Evolutionary conservation across 1,140 invertebrate species (phyloP).

Genomic region (Anthonomus grandis): DNA sequence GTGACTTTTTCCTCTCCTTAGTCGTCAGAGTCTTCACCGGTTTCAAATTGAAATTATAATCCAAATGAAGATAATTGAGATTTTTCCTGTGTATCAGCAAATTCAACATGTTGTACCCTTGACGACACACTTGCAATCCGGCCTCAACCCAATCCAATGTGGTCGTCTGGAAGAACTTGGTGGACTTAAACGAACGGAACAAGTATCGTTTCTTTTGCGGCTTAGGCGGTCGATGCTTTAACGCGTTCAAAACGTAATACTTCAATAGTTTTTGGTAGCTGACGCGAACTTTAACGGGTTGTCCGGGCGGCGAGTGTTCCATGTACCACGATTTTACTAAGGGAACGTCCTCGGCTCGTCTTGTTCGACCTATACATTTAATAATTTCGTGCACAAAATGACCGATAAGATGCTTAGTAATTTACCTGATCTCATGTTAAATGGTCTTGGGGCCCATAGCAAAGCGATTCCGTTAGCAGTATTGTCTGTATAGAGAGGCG

Average conservation of each 20-base stretch:
- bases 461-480: slow-evolving; percentile 98
- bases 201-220: slow-evolving; percentile 97
- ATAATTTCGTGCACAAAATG: neutral
- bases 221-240: slow-evolving; percentile 96
- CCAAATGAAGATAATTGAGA: slow-evolving; percentile 98
- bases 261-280: slow-evolving; percentile 99
- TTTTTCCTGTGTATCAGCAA: slow-evolving; percentile 99
- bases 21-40: slow-evolving; percentile 99
- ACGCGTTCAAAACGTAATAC: slow-evolving; percentile 95
- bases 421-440: slow-evolving; percentile 85
- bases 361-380: slow-evolving; percentile 58
- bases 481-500: slow-evolving; percentile 95
- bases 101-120: slow-evolving; percentile 99
- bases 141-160: slow-evolving; percentile 99
- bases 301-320: slow-evolving; percentile 97
- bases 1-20: slow-evolving; percentile 98
- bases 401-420: slow-evolving; percentile 9
- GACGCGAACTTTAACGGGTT: slow-evolving; percentile 98
- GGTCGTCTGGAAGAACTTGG: slow-evolving; percentile 99
- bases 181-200: slow-evolving; percentile 98
- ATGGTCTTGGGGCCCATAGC: slow-evolving; percentile 97
- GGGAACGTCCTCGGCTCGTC: slow-evolving; percentile 94
- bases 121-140: slow-evolving; percentile 94
- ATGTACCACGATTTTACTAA: slow-evolving; percentile 97
- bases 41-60: slow-evolving; percentile 99